A percentile compares a stretch with the other conserved stretches of the same genome.
Evolutionary conservation across 2,888 invertebrate genomes (phyloP).

Genomic region (Scaptomyza polygonia): DNA sequence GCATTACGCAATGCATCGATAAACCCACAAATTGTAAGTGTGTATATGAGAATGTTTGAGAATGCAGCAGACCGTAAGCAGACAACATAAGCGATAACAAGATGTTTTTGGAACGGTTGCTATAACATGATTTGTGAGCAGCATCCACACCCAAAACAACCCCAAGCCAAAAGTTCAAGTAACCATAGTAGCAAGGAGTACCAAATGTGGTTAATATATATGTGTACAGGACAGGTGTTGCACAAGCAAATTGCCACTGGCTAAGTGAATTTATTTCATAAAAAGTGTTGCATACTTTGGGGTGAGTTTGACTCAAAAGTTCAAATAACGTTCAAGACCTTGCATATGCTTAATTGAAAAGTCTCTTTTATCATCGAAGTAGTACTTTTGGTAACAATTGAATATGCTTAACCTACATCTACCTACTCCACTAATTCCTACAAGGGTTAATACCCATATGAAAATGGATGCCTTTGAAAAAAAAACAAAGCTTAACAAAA

Average conservation of each 20-base stretch:
- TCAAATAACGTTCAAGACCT: conserved; percentile 1
- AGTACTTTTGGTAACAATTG: too few species aligned
- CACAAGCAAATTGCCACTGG: conserved; percentile 58
- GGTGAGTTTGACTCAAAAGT: conserved; percentile 2
- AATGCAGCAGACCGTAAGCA: conserved; percentile 80
- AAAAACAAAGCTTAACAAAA: too few species aligned
- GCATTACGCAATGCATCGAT: conserved; percentile 33
- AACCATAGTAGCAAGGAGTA: conserved; percentile 42
- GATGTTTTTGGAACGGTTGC: conserved; percentile 58
- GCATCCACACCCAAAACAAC: background rate
- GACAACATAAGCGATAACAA: conserved; percentile 76
- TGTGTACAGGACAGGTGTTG: conserved; percentile 51
- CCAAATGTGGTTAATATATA: background rate
- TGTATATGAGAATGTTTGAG: conserved; percentile 47
- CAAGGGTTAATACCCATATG: too few species aligned
- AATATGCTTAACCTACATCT: too few species aligned
- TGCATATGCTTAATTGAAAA: conserved; percentile 5
- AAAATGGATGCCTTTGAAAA: too few species aligned
- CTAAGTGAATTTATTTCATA: conserved; percentile 46
- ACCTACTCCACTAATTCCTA: too few species aligned
- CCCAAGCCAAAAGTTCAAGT: conserved; percentile 8
- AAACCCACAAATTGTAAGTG: conserved; percentile 28
- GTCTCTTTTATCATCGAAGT: background rate
- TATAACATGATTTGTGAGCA: conserved; percentile 51
- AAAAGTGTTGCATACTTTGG: conserved; percentile 35